Conservation (phyloP, 2,797 vertebrate species). For the Danio jaintianensis region DNA sequence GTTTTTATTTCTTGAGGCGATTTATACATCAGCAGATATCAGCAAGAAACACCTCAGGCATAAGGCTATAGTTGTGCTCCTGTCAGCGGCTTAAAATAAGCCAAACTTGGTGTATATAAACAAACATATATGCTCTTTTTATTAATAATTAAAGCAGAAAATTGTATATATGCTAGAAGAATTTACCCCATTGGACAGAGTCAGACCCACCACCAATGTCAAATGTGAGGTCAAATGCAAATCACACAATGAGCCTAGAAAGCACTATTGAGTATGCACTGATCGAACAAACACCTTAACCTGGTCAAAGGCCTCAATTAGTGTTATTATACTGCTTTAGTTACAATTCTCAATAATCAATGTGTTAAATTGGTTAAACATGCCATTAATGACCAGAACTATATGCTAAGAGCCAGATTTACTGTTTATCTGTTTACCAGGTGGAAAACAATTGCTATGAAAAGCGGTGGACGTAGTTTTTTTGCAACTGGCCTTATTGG, state of each 20-base stretch:
- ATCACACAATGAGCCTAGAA: neutral
- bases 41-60: neutral
- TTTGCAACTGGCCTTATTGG: too few species aligned
- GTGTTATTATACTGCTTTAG: conserved; percentile 63
- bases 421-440: too few species aligned
- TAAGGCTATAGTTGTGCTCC: neutral
- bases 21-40: neutral
- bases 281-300: conserved; percentile 46
- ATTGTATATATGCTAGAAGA: neutral
- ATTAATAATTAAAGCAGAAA: neutral
- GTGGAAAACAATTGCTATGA: too few species aligned
- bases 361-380: conserved; percentile 61
- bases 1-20: neutral
- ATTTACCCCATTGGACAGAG: neutral
- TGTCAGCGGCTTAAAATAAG: neutral
- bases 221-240: conserved; percentile 2
- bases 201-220: neutral
- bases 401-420: neutral
- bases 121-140: neutral
- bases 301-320: conserved; percentile 53
- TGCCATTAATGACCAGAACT: neutral
- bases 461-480: too few species aligned
- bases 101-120: neutral
- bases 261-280: conserved; percentile 3
- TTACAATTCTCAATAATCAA: conserved; percentile 63